phyloP scores from a whole-genome alignment of 2,797 vertebrate genomes.

The Eulemur mongoz region DNA sequence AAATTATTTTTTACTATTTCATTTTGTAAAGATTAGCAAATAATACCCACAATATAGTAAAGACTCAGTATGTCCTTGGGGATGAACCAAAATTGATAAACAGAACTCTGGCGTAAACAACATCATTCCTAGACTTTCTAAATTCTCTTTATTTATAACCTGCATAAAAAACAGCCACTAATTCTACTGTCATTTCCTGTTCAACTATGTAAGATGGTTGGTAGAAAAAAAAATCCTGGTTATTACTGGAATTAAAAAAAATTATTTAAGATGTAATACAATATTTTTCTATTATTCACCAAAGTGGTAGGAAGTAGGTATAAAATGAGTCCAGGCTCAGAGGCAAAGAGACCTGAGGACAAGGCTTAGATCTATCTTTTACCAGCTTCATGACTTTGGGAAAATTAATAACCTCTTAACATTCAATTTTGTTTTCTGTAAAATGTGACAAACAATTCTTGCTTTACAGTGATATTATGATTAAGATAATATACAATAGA shows the following conservation, averaged over 20 bases:
- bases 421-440: not conserved
- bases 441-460: not conserved
- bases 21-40: not conserved
- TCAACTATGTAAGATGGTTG: not conserved
- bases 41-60: not conserved
- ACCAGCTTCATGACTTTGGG: not conserved
- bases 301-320: not conserved
- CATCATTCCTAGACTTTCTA: not conserved
- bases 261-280: not conserved
- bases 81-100: not conserved
- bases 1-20: not conserved
- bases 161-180: not conserved
- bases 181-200: not conserved
- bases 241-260: not conserved
- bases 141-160: not conserved
- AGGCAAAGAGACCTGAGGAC: not conserved
- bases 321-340: not conserved
- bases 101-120: not conserved
- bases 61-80: not conserved
- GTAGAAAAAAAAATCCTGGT: not conserved
- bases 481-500: not conserved
- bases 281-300: not conserved
- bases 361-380: not conserved
- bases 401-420: not conserved
- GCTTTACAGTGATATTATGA: not conserved